Evolutionary conservation across 2,797 vertebrate species (phyloP), one percentile per base, ranked within the genome.

Genomic region (Chelon auratus): DNA sequence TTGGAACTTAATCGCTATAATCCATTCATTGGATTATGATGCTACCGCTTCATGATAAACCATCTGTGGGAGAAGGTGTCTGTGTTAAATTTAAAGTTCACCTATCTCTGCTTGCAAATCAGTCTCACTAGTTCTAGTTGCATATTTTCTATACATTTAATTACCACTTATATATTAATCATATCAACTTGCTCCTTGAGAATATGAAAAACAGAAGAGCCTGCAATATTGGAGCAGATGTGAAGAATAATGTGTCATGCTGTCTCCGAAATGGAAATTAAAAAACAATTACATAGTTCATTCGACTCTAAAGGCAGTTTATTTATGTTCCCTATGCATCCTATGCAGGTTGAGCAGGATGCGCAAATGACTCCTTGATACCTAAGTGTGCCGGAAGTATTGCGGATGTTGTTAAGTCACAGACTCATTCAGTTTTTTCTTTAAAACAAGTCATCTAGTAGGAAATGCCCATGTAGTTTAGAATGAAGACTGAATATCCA

Each of bases 1-100:
- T 82, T 89, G 86, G 89, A 83, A 86, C 61, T 86, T 90, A 91
- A 91, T 90, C 88, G 76, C 83, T 79, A 45, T 90, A 90, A 90
- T 89, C 85, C 87, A 85, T 82, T 87, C 81, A 80, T 89, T 86
- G 83, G 89, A 90, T 91, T 89, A 88, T 71, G 81, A 81, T 72
- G 79, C 80, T 54, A 51, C 68, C 26, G 76, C 80, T 73, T 76
- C 8, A 36, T 70, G 84, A 87, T 68, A 76, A 87, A 78, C 88
- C 87, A 85, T 89, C 86, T 87, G 87, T 66, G 76, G 37, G 75
- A 71, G 66, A 78, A 79, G 75, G 87, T 80, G 80, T 62, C 66
- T 76, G 62, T 62, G 70, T 72, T 83, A 52, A 75, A 86, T 72
- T 62, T 60, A 42, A 72, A 86, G 80, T 88, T 90, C 82, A 83